These are phyloP conservation scores for Bellardia pandia DNA, from an alignment of 2,888 invertebrate species.

Conservation along the genomic window DNA sequence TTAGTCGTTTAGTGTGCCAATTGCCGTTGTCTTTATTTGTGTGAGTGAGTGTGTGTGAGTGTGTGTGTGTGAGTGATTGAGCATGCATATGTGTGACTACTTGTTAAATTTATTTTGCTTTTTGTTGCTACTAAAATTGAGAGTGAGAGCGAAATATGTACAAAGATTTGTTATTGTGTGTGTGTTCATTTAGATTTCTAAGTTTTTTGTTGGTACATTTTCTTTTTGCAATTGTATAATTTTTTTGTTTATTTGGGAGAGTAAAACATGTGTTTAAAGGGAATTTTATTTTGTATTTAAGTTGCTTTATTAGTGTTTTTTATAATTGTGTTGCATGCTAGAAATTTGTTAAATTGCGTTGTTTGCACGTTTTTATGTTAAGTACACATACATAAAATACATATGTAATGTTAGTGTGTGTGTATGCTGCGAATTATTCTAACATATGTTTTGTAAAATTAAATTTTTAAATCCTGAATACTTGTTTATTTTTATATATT, in stretches of 20 bases:
- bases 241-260: conserved; percentile 64
- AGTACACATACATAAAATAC: not conserved
- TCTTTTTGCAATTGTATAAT: not conserved
- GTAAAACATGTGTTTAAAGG: conserved; percentile 29
- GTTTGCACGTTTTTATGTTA: conserved; percentile 1
- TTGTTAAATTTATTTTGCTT: not conserved
- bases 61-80: not conserved
- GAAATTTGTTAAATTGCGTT: conserved; percentile 33
- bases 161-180: not conserved
- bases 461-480: not conserved
- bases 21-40: conserved; percentile 16
- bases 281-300: not conserved
- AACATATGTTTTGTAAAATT: conserved; percentile 18
- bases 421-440: not conserved
- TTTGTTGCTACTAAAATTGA: not conserved
- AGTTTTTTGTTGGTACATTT: conserved; percentile 39
- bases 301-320: not conserved
- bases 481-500: too few relatives aligned
- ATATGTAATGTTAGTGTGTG: not conserved
- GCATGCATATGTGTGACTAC: not conserved
- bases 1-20: conserved; percentile 63
- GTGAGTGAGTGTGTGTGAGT: not conserved
- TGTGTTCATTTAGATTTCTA: conserved; percentile 35
- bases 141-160: conserved; percentile 25
- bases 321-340: conserved; percentile 44